Conservation (phyloP, 2,797 vertebrate species). For the Atherinosoma microstoma region DNA sequence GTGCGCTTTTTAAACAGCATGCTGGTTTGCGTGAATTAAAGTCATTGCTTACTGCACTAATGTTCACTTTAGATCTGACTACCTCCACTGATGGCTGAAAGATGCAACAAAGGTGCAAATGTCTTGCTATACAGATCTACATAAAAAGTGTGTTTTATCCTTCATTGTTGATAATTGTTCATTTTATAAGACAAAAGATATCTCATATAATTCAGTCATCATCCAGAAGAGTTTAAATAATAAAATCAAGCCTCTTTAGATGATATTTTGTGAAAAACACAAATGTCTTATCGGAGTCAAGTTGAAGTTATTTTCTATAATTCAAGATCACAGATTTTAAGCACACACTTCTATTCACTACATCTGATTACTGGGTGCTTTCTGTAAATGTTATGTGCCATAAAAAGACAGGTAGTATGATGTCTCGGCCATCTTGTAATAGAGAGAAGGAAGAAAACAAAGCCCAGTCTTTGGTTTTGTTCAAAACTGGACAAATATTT, state of each 20-base stretch:
- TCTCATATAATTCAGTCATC: neutral
- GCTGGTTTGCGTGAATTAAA: neutral
- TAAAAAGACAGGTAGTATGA: neutral
- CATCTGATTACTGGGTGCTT: neutral
- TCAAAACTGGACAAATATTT: neutral
- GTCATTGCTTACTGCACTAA: too few species aligned
- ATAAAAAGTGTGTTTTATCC: neutral
- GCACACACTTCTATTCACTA: neutral
- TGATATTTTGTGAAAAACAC: too few species aligned
- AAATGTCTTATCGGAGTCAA: too few species aligned
- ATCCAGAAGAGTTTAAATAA: neutral
- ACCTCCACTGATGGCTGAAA: neutral
- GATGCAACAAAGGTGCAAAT: neutral
- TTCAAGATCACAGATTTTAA: neutral
- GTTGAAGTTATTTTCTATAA: neutral
- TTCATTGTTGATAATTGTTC: too few species aligned
- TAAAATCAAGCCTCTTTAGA: too few species aligned
- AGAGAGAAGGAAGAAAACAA: neutral
- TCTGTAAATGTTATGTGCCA: neutral
- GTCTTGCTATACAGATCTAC: neutral
- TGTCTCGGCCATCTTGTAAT: neutral
- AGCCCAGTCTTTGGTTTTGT: slow-evolving; percentile 1
- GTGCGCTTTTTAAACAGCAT: neutral
- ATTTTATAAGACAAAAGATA: neutral
- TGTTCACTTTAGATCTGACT: too few species aligned